A percentile compares a stretch with the other conserved stretches of the same genome.
phyloP scores from a whole-genome alignment of 2,888 invertebrate genomes.

The Icerya purchasi region DNA sequence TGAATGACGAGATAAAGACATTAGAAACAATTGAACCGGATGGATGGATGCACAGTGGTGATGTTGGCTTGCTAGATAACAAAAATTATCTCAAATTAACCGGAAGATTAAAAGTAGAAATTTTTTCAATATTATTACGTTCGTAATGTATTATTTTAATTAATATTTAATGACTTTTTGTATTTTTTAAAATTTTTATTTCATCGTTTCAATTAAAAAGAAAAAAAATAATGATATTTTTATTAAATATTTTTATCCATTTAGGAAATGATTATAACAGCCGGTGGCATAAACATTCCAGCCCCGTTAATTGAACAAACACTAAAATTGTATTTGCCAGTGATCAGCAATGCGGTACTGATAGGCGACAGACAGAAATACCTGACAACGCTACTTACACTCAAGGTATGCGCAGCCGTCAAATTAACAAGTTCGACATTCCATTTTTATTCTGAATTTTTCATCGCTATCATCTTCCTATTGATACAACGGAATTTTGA shows the following conservation, averaged over 20 bases:
- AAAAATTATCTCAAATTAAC: slow-evolving; percentile 54
- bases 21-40: slow-evolving; percentile 49
- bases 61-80: slow-evolving; percentile 56
- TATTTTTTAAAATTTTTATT: slow-evolving; percentile 1
- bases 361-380: slow-evolving; percentile 75
- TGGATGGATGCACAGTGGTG: slow-evolving; percentile 73
- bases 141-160: background rate
- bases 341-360: slow-evolving; percentile 60
- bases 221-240: no score
- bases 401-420: slow-evolving; percentile 46
- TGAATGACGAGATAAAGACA: slow-evolving; percentile 53
- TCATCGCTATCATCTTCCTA: no score
- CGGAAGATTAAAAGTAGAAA: slow-evolving; percentile 30
- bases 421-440: no score
- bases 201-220: no score
- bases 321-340: slow-evolving; percentile 50
- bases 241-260: no score
- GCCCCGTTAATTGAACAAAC: slow-evolving; percentile 70
- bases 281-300: slow-evolving; percentile 81
- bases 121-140: background rate
- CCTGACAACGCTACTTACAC: slow-evolving; percentile 56
- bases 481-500: no score
- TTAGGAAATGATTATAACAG: slow-evolving; percentile 70
- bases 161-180: background rate
- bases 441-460: no score